Evolutionary conservation across 92 coral and sea anemone species (phyloP).

Genomic region (Palythoa heliodiscus): DNA sequence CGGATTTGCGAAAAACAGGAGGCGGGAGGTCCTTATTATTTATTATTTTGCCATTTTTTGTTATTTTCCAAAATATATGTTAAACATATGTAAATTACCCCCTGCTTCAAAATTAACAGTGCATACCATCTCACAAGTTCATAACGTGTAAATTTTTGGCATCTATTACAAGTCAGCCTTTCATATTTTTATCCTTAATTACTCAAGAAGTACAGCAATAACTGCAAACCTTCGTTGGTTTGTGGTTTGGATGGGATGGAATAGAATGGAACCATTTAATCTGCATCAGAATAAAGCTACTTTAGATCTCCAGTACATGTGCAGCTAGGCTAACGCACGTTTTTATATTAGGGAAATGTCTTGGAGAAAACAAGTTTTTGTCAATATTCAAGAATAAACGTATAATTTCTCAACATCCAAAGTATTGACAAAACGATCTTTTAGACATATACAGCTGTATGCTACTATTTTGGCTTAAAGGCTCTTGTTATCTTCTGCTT

Average conservation of each 20-base stretch:
- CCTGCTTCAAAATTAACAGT: constrained; percentile 14
- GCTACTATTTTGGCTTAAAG: constrained; percentile 21
- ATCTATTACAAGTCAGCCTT: constrained; percentile 15
- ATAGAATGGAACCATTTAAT: constrained; percentile 16
- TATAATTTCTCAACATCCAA: constrained; percentile 21
- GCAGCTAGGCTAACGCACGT: constrained; percentile 12
- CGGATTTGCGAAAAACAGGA: too few species aligned
- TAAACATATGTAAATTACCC: constrained; percentile 11
- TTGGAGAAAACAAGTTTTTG: constrained; percentile 14
- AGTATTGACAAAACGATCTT: constrained; percentile 21
- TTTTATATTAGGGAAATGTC: constrained; percentile 13
- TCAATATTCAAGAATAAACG: constrained; percentile 18
- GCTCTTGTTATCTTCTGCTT: constrained; percentile 22
- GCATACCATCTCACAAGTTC: constrained; percentile 7
- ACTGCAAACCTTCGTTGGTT: constrained; percentile 19
- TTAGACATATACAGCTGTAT: constrained; percentile 15
- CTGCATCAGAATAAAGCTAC: constrained; percentile 11
- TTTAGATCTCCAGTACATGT: constrained; percentile 19
- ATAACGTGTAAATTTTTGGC: constrained; percentile 3
- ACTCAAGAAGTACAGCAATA: constrained; percentile 8
- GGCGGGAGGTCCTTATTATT: too few species aligned
- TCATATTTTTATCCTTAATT: constrained; percentile 14
- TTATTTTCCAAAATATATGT: constrained; percentile 13
- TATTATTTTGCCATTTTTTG: too few species aligned
- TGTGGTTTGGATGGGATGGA: constrained; percentile 16